Conservation (phyloP, 1,140 invertebrate species). For the Plodia interpunctella region DNA sequence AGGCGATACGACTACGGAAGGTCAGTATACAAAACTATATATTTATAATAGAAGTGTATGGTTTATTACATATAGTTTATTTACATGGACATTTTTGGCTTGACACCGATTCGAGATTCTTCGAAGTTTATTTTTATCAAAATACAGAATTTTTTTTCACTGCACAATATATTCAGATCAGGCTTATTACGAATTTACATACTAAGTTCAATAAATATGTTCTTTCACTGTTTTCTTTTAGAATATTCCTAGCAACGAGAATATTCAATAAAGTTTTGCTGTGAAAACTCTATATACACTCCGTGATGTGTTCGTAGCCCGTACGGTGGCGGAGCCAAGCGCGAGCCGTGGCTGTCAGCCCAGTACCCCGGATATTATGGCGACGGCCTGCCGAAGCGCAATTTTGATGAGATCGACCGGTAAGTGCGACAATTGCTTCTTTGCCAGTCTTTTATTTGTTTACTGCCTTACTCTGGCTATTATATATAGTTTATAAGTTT, state of each 20-base stretch:
- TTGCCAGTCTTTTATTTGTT: not conserved
- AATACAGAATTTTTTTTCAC: no score
- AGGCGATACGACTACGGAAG: constrained; percentile 45
- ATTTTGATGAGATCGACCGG: constrained; percentile 79
- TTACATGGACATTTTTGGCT: no score
- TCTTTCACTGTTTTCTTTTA: no score
- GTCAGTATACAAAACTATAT: constrained; percentile 21
- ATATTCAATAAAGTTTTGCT: no score
- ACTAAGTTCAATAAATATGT: no score
- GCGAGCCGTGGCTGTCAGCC: constrained; percentile 57
- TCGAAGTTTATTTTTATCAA: not conserved
- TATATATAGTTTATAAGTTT: not conserved
- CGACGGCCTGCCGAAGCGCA: constrained; percentile 78
- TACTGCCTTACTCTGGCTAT: not conserved
- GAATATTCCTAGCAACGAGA: no score
- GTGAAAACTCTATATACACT: no score
- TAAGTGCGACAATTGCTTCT: constrained; percentile 30
- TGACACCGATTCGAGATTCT: no score
- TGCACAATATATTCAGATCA: no score
- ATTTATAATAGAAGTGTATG: no score
- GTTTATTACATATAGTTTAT: not conserved
- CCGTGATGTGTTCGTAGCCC: constrained; percentile 22
- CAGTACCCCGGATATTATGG: constrained; percentile 80
- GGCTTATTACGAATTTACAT: no score
- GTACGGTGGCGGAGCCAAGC: constrained; percentile 66